Base-by-base conservation (phyloP, 2,797 vertebrate genomes). In the Anguilla megastoma region DNA sequence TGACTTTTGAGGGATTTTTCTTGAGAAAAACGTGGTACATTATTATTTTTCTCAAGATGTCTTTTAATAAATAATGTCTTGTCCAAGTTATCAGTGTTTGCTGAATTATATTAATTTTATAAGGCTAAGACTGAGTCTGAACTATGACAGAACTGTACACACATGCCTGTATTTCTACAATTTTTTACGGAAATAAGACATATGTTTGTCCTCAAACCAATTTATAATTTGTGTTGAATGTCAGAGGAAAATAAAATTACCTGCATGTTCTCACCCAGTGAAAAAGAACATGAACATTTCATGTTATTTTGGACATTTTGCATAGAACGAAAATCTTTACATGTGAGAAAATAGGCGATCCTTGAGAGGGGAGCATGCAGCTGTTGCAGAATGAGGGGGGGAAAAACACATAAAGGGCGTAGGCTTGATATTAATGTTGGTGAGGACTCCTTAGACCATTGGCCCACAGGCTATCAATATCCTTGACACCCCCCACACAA, bases 381-480 rank as follows among this genome's bases (percentile, higher is more conserved):
- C 18, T n/a, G 63, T 8, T 69, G 5, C 63, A 69, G 63, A 69
- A 27, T 69, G 24, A n/a, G 24, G 24, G 63, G 63, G 63, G 63
- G 63, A 8, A 27, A 66, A 66, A 69, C 63, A 69, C n/a, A 69
- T 69, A n/a, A 27, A 27, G 63, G 63, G 63, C 7, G 24, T 69
- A n/a, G 63, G 63, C 63, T 69, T 24, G 56, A 58, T 58, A 16
- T 58, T 58, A 16, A 58, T 58, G 3, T 58, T 18, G 24, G n/a
- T n/a, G 63, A n/a, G n/a, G 24, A 69, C 63, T 69, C 63, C 63
- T 69, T 9, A 27, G 63, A 69, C 63, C 63, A 27, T 10, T 69
- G 63, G 63, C n/a, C 63, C 27, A 69, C 63, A 69, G 63, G 63
- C 63, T 69, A 69, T 69, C 63, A 69, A 69, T 69, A 69, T 8